A percentile compares a stretch with the other conserved stretches of the same genome.
Conservation (phyloP, 2,888 invertebrate species). For the Ochropleura leucogaster region DNA sequence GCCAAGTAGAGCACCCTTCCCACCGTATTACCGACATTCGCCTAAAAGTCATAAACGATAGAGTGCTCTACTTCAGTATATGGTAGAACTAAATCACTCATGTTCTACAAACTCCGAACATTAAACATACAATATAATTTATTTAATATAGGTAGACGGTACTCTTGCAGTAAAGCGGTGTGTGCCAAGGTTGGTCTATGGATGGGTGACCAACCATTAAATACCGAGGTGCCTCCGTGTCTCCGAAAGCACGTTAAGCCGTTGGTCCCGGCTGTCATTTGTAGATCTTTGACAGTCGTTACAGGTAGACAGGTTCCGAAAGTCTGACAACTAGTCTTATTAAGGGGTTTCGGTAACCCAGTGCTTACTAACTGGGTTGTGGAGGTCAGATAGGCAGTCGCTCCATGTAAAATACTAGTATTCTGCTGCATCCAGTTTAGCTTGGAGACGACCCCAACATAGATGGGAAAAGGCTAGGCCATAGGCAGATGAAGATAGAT, state of each 20-base stretch:
- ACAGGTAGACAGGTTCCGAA: too few species aligned
- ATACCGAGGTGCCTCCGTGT: neutral
- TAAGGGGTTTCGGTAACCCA: too few species aligned
- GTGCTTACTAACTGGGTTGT: too few species aligned
- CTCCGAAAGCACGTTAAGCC: neutral
- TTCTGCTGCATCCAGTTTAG: too few species aligned
- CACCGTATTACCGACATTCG: conserved; percentile 36
- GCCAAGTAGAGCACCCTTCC: conserved; percentile 29
- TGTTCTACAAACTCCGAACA: conserved; percentile 34
- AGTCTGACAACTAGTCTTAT: too few species aligned
- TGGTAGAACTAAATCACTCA: conserved; percentile 29
- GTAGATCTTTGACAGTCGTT: too few species aligned
- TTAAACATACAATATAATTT: neutral
- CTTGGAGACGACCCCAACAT: too few species aligned
- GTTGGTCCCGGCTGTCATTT: neutral
- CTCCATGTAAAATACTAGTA: too few species aligned
- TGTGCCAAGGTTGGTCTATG: neutral
- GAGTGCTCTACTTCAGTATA: conserved; percentile 45
- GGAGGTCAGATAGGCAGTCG: too few species aligned
- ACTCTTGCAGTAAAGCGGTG: neutral
- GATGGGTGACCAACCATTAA: neutral
- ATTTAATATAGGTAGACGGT: neutral
- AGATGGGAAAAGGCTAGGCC: too few species aligned
- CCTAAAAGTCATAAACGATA: conserved; percentile 43
- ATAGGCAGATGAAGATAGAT: too few species aligned